Conservation (phyloP, 37 sponge, comb jelly and placozoan genomes). For the Amphimedon queenslandica region DNA sequence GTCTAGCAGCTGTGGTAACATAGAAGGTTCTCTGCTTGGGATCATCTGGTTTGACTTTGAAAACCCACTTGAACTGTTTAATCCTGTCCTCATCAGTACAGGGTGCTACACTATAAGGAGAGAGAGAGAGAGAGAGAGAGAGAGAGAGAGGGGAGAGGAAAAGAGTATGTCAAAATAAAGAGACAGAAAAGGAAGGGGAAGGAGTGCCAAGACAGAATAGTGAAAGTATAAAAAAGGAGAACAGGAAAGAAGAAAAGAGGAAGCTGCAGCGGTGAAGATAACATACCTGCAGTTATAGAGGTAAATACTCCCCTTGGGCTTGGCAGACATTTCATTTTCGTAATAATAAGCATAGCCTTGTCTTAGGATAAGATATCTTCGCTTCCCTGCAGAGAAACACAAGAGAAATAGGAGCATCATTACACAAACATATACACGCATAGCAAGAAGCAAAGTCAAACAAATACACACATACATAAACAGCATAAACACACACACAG, state of each 20-base stretch:
- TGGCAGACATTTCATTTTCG: conserved; percentile 52
- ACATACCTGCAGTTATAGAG: conserved; percentile 68
- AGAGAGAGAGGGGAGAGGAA: too few relatives aligned
- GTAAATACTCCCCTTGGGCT: conserved; percentile 61
- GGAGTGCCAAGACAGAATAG: too few relatives aligned
- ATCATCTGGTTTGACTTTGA: conserved; percentile 40
- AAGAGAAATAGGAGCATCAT: too few relatives aligned
- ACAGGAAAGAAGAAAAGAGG: not conserved
- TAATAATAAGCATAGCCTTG: conserved; percentile 80
- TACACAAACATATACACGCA: too few relatives aligned
- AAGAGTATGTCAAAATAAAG: too few relatives aligned
- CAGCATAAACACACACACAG: not conserved
- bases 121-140: too few relatives aligned
- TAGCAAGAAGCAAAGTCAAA: not conserved
- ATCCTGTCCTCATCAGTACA: conserved; percentile 29
- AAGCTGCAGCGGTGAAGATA: not conserved
- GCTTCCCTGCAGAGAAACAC: conserved; percentile 64
- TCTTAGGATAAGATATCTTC: conserved; percentile 72
- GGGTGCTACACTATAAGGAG: conserved; percentile 17
- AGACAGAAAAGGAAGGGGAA: too few relatives aligned
- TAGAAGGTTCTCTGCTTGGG: conserved; percentile 50
- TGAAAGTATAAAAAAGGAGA: too few relatives aligned
- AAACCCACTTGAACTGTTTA: conserved; percentile 21
- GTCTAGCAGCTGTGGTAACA: conserved; percentile 50
- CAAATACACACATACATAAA: conserved; percentile 5